These are phyloP conservation scores for Diuraphis noxia DNA, from an alignment of 1,140 invertebrate species.

Conservation along the genomic window DNA sequence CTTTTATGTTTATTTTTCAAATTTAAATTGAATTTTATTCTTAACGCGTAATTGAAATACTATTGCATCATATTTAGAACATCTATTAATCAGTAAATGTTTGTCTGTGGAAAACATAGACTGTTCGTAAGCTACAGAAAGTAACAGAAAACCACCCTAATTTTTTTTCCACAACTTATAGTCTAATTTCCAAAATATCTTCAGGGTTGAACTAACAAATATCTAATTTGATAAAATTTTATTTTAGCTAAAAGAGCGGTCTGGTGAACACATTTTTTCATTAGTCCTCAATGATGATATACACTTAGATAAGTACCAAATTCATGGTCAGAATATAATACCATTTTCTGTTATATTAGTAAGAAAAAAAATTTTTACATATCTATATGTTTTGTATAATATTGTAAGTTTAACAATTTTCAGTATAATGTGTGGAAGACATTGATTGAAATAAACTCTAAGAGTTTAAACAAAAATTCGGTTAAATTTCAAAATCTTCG, in stretches of 20 bases:
- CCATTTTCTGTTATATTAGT: conserved; percentile 27
- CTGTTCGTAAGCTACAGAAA: too few species aligned
- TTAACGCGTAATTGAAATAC: too few species aligned
- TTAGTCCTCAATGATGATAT: background rate
- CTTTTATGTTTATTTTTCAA: too few species aligned
- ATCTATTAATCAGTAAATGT: too few species aligned
- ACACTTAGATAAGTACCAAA: background rate
- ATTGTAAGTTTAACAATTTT: background rate
- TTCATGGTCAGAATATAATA: background rate
- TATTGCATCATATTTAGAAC: too few species aligned
- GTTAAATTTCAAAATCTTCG: background rate
- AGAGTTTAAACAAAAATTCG: background rate
- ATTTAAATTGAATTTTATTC: too few species aligned
- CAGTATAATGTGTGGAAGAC: conserved; percentile 5
- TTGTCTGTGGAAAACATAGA: too few species aligned
- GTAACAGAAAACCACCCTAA: too few species aligned
- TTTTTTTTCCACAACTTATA: background rate
- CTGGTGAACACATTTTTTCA: background rate
- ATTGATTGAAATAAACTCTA: background rate
- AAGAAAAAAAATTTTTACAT: background rate
- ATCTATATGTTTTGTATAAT: background rate
- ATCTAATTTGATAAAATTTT: background rate
- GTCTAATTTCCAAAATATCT: background rate
- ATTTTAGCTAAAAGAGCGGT: background rate
- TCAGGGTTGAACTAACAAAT: background rate